These are phyloP conservation scores for Drosophila lacicola DNA, from an alignment of 2,888 invertebrate species.

Conservation along the genomic window DNA sequence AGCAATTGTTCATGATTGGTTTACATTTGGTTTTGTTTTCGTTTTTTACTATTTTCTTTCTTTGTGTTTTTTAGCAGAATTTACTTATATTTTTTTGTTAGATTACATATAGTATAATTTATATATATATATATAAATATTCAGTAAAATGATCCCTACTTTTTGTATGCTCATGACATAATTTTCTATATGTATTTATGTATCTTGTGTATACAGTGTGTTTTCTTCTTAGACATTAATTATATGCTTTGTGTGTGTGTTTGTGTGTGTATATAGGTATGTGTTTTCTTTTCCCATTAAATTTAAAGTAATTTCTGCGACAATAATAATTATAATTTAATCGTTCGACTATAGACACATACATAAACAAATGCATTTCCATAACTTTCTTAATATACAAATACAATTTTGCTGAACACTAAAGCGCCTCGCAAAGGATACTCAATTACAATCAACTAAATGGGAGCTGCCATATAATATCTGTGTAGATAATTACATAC, in stretches of 20 bases:
- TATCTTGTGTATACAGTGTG: conserved; percentile 56
- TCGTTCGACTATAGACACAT: conserved; percentile 62
- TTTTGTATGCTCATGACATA: conserved; percentile 80
- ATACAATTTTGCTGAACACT: conserved; percentile 72
- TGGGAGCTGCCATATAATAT: conserved; percentile 56
- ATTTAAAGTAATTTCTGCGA: conserved; percentile 78
- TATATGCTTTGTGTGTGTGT: conserved; percentile 34
- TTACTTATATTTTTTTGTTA: conserved; percentile 52
- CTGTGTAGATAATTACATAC: conserved; percentile 20
- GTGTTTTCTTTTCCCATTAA: conserved; percentile 56
- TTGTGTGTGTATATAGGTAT: conserved; percentile 37
- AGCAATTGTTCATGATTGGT: conserved; percentile 55
- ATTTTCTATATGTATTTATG: conserved; percentile 70
- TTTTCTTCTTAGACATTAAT: conserved; percentile 46
- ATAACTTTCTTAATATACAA: conserved; percentile 56
- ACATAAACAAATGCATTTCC: conserved; percentile 68
- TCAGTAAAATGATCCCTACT: conserved; percentile 83
- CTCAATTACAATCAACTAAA: conserved; percentile 51
- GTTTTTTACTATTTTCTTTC: conserved; percentile 36
- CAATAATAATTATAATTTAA: conserved; percentile 66
- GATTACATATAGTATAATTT: conserved; percentile 63
- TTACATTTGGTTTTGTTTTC: conserved; percentile 23
- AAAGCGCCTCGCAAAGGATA: conserved; percentile 66
- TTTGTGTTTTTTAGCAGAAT: conserved; percentile 62
- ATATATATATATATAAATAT: conserved; percentile 49